These are phyloP conservation scores for Zaprionus capensis DNA, from an alignment of 1,140 invertebrate species.

Conservation along the genomic window DNA sequence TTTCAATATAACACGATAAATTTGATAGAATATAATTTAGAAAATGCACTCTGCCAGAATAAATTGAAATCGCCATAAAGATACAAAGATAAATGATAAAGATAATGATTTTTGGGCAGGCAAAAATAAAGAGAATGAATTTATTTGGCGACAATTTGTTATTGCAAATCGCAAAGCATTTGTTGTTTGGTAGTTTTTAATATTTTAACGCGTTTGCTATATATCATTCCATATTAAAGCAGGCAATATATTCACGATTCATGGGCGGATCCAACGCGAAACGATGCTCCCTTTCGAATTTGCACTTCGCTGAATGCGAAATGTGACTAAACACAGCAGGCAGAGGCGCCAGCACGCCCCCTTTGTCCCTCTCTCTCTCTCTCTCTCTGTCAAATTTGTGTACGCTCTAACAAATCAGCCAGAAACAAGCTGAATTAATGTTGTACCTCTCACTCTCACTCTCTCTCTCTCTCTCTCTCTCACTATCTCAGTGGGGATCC, in stretches of 20 bases:
- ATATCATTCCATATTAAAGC: constrained; percentile 38
- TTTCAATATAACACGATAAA: background rate
- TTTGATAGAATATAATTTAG: constrained; percentile 2
- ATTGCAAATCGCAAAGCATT: background rate
- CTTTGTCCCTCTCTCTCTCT: constrained; percentile 1
- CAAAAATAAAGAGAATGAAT: background rate
- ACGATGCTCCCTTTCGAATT: constrained; percentile 56
- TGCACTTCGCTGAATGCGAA: constrained; percentile 68
- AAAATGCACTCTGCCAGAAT: background rate
- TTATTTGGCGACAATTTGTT: background rate
- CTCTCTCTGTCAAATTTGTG: background rate
- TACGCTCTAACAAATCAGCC: constrained; percentile 29
- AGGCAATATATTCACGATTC: constrained; percentile 27
- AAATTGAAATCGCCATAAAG: constrained; percentile 1
- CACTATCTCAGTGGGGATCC: constrained; percentile 11
- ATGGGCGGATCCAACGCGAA: background rate
- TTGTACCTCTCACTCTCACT: background rate
- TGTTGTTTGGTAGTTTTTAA: constrained; percentile 1
- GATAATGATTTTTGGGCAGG: background rate
- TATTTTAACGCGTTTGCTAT: constrained; percentile 6
- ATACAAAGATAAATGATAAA: background rate
- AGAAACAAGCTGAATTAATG: constrained; percentile 40
- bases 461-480: background rate
- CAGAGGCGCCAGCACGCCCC: constrained; percentile 24
- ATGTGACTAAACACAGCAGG: constrained; percentile 44